These are phyloP conservation scores for Argopecten irradians DNA, from an alignment of 1,140 invertebrate genomes.

Conservation along the genomic window DNA sequence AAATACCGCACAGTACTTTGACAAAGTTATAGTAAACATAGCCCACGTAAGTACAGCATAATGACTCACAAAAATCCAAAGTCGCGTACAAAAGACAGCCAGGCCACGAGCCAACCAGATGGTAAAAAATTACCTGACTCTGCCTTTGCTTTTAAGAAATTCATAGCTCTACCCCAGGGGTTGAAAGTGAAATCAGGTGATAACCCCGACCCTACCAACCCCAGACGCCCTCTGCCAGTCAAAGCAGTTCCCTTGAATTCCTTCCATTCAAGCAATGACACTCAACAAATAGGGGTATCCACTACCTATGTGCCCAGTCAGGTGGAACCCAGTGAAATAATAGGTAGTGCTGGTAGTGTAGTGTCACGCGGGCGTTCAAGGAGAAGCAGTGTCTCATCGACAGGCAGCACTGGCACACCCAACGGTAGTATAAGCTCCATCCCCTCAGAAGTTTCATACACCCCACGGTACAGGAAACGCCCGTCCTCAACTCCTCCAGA, in stretches of 20 bases:
- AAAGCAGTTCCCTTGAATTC: constrained; percentile 55
- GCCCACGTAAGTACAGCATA: constrained; percentile 2
- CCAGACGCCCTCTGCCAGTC: constrained; percentile 53
- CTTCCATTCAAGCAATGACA: constrained; percentile 35
- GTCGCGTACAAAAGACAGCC: neutral
- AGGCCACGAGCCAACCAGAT: neutral
- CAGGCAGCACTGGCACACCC: constrained; percentile 34
- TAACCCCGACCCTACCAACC: constrained; percentile 39
- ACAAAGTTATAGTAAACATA: neutral
- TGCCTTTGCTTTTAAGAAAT: constrained; percentile 59
- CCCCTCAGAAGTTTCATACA: constrained; percentile 34
- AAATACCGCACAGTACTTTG: neutral
- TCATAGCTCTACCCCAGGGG: constrained; percentile 61
- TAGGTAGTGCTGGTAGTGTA: constrained; percentile 29
- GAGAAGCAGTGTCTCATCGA: constrained; percentile 46
- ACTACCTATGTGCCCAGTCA: constrained; percentile 43
- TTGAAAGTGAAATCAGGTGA: constrained; percentile 52
- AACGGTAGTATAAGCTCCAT: constrained; percentile 42
- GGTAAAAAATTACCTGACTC: constrained; percentile 28
- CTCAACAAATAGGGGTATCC: constrained; percentile 35
- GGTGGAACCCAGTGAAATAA: constrained; percentile 43
- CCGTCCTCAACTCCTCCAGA: constrained; percentile 54
- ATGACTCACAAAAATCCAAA: constrained; percentile 1
- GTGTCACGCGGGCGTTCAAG: constrained; percentile 35
- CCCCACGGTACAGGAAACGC: constrained; percentile 45